Conservation (phyloP, 2,888 invertebrate genomes). For the Hydriomena furcata region DNA sequence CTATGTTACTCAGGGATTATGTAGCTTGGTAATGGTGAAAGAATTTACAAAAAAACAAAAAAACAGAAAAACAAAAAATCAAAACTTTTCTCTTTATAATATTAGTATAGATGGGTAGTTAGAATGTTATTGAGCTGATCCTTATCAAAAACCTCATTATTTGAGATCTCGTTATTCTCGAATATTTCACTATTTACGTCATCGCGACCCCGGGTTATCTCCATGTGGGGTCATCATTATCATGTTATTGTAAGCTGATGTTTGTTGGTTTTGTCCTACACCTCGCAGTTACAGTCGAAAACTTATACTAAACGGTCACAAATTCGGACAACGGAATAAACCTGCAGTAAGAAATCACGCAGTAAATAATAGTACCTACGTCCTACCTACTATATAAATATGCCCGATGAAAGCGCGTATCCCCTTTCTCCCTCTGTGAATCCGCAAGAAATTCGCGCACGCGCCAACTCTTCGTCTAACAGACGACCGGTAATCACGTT, state of each 20-base stretch:
- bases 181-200: constrained; percentile 54
- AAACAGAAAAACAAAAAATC: too few species aligned
- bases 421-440: constrained; percentile 77
- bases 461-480: constrained; percentile 81
- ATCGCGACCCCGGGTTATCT: constrained; percentile 66
- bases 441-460: constrained; percentile 81
- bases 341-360: background rate
- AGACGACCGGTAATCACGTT: constrained; percentile 68
- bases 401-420: constrained; percentile 85
- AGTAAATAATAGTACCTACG: background rate
- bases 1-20: too few species aligned
- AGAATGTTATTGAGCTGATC: too few species aligned
- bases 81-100: background rate
- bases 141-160: background rate
- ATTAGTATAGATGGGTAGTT: too few species aligned
- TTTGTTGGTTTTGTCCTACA: constrained; percentile 42
- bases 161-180: background rate
- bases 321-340: constrained; percentile 7
- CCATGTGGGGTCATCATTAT: constrained; percentile 61
- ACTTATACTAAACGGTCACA: constrained; percentile 37
- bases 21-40: too few species aligned
- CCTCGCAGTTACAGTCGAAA: constrained; percentile 45
- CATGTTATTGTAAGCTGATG: constrained; percentile 43
- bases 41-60: too few species aligned
- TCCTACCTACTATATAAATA: too few species aligned